These are phyloP conservation scores for Leptopilina clavipes DNA, from an alignment of 1,140 invertebrate genomes.

Conservation along the genomic window DNA sequence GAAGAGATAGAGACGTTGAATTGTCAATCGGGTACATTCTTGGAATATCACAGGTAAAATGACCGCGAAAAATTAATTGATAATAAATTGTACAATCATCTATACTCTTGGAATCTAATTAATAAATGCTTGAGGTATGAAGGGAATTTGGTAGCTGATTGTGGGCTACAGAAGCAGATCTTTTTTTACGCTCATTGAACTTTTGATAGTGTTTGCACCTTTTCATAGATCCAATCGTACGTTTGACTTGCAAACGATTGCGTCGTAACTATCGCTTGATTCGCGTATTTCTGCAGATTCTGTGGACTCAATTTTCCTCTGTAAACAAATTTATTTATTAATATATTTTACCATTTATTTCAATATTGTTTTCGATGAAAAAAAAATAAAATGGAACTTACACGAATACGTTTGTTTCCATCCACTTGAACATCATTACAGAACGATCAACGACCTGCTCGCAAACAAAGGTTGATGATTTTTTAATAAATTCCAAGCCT, in stretches of 20 bases:
- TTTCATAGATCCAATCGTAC: slow-evolving; percentile 84
- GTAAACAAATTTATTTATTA: slow-evolving; percentile 38
- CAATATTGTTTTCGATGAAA: slow-evolving; percentile 10
- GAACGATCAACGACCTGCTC: slow-evolving; percentile 66
- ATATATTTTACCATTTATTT: background rate
- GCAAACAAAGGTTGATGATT: slow-evolving; percentile 57
- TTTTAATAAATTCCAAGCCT: slow-evolving; percentile 59
- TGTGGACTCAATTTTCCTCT: slow-evolving; percentile 85
- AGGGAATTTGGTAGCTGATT: slow-evolving; percentile 50
- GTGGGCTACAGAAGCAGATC: slow-evolving; percentile 23
- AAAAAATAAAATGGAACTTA: slow-evolving; percentile 75
- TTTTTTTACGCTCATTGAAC: slow-evolving; percentile 69
- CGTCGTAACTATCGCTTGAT: slow-evolving; percentile 80
- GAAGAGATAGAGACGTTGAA: background rate
- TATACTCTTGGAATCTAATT: slow-evolving; percentile 57
- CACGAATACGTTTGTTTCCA: slow-evolving; percentile 85
- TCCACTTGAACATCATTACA: slow-evolving; percentile 68
- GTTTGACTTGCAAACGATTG: slow-evolving; percentile 78
- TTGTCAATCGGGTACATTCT: slow-evolving; percentile 35
- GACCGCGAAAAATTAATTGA: slow-evolving; percentile 57
- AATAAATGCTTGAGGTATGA: slow-evolving; percentile 64
- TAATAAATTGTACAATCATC: slow-evolving; percentile 49
- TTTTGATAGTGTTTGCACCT: slow-evolving; percentile 82
- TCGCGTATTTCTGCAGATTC: slow-evolving; percentile 80
- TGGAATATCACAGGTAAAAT: slow-evolving; percentile 73